Conservation (phyloP, 2,797 vertebrate genomes). For the Setipinna tenuifilis region DNA sequence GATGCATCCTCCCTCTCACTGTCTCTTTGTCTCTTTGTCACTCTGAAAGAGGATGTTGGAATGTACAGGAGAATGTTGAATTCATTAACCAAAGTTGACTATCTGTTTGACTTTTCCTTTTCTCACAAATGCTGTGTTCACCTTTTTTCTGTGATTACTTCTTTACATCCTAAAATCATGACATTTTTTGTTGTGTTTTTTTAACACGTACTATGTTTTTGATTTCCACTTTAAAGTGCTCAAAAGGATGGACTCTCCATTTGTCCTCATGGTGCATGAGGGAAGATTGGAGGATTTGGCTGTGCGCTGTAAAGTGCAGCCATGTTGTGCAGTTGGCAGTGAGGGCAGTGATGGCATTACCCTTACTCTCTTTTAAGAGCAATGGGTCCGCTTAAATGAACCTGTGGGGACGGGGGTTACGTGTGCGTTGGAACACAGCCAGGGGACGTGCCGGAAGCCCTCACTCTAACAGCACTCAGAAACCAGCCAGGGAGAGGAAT, state of each 20-base stretch:
- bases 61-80: conserved; percentile 40
- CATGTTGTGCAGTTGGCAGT: neutral
- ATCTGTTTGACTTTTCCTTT: conserved; percentile 24
- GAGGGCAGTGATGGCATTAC: neutral
- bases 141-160: conserved; percentile 35
- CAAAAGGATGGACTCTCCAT: neutral
- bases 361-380: neutral
- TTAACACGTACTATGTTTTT: neutral
- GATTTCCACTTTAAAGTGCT: neutral
- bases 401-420: neutral
- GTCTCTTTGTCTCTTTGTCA: neutral
- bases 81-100: conserved; percentile 38
- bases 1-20: conserved; percentile 33
- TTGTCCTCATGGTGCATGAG: neutral
- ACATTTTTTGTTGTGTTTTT: conserved; percentile 5
- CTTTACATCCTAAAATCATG: neutral
- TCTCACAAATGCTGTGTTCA: conserved; percentile 43
- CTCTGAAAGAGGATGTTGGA: neutral
- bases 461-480: neutral
- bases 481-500: neutral
- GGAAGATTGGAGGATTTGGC: neutral
- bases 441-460: neutral
- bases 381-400: neutral
- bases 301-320: neutral
- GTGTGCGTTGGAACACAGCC: neutral